Evolutionary conservation across 2,888 invertebrate genomes (phyloP).

Genomic region (Tetranychus piercei): DNA sequence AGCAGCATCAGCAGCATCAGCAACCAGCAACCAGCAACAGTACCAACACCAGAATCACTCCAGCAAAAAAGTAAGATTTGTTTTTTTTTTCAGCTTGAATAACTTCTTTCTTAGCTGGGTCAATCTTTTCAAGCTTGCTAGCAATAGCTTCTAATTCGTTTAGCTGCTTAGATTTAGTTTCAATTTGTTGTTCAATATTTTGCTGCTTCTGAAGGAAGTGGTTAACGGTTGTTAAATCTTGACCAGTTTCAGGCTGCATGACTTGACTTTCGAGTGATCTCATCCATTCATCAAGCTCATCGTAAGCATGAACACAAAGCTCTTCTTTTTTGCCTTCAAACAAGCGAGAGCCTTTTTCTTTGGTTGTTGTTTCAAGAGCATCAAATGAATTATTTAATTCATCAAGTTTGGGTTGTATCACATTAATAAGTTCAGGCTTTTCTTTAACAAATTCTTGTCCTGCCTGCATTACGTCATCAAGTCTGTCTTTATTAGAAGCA

Average conservation of each 20-base stretch:
- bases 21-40: too few species aligned
- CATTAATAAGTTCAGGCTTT: slow-evolving; percentile 80
- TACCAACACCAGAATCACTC: too few species aligned
- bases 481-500: slow-evolving; percentile 80
- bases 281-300: slow-evolving; percentile 97
- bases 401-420: slow-evolving; percentile 72
- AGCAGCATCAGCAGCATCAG: too few species aligned
- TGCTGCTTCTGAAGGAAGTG: slow-evolving; percentile 98
- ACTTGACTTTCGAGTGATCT: slow-evolving; percentile 94
- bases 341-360: slow-evolving; percentile 61
- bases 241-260: slow-evolving; percentile 74
- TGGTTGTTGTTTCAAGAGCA: slow-evolving; percentile 75
- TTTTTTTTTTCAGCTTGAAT: slow-evolving; percentile 88
- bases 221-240: slow-evolving; percentile 90
- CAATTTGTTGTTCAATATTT: slow-evolving; percentile 95
- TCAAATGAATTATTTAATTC: slow-evolving; percentile 75
- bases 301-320: slow-evolving; percentile 91
- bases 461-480: slow-evolving; percentile 29
- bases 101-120: slow-evolving; percentile 87
- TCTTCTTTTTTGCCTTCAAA: slow-evolving; percentile 82
- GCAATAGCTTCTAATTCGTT: slow-evolving; percentile 88
- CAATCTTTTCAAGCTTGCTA: slow-evolving; percentile 73
- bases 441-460: slow-evolving; percentile 78
- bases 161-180: slow-evolving; percentile 75
- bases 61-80: too few species aligned